Evolutionary conservation across 35 echinoderm and acorn worm species (phyloP), one percentile per base, ranked within the genome.

Genomic region (Ophioderma brevispina): DNA sequence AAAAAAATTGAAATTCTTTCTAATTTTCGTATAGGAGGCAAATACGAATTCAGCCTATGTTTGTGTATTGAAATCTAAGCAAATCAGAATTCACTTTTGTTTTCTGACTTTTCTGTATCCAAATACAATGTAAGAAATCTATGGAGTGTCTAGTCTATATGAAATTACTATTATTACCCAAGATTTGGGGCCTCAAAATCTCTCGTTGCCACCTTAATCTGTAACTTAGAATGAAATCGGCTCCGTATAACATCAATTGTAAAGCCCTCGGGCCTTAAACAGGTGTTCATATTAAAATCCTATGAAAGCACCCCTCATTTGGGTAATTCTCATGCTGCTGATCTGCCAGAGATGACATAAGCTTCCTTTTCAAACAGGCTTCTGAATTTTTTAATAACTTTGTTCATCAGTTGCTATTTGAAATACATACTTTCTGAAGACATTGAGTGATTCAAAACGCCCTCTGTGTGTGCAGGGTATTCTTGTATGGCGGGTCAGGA

Each of bases 351-450:
- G 3, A 25, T 82, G 21, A 35, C 38, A 32, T 46, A 50, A 36
- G 33, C 1, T 89, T 4, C 32, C 0, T 1, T 78, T 17, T 55
- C 13, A 23, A 37, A 37, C 50, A 64, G 59, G 13, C 25, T 37
- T 4, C 1, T 70, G 33, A 13, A 64, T n/a, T n/a, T 78, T 33
- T 38, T 28, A 43, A 33, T n/a, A 42, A 40, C 39, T 82, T 39
- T 35, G 37, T 39, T 59, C 28, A 0, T 14, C n/a, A n/a, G n/a
- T n/a, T n/a, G n/a, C n/a, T n/a, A n/a, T n/a, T n/a, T n/a, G n/a
- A n/a, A n/a, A n/a, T 31, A 96, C 96, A 87, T 88, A 98, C 96
- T 92, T 94, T 94, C 96, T 89, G 76, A 98, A 92, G 56, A 82
- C 89, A 92, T 87, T 94, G 40, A 98, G 92, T 32, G 94, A 32